A percentile compares a stretch with the other conserved stretches of the same genome.
phyloP scores from a whole-genome alignment of 2,113 vertebrate species.

The Pelobates fuscus region DNA sequence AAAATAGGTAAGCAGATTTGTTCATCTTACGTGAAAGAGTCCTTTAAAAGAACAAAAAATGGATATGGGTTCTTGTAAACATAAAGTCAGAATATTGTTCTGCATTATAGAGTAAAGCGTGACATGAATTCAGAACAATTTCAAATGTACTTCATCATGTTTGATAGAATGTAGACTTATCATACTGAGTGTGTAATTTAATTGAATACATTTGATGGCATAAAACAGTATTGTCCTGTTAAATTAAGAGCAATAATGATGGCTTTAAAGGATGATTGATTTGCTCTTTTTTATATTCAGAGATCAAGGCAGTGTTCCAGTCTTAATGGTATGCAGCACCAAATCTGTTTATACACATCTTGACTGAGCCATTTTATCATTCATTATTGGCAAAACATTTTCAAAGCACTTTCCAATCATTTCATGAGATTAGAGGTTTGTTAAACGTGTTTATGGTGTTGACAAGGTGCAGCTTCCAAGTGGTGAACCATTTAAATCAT shows the following conservation, averaged over 20 bases:
- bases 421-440: background rate
- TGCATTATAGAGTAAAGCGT: too few species aligned
- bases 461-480: background rate
- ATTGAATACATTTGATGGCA: constrained; percentile 7
- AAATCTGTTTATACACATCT: constrained; percentile 1
- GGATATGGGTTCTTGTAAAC: too few species aligned
- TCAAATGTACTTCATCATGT: constrained; percentile 4
- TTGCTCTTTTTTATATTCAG: background rate
- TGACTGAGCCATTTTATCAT: constrained; percentile 5
- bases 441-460: background rate
- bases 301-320: constrained; percentile 10
- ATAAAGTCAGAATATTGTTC: too few species aligned
- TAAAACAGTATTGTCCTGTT: constrained; percentile 22
- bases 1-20: too few species aligned
- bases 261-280: constrained; percentile 24
- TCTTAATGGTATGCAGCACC: background rate
- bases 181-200: constrained; percentile 15
- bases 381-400: constrained; percentile 12
- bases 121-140: too few species aligned
- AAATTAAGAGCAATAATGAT: constrained; percentile 20
- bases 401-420: constrained; percentile 7
- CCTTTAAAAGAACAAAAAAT: too few species aligned
- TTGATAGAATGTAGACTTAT: constrained; percentile 1
- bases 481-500: background rate
- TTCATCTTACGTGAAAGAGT: too few species aligned